These are phyloP conservation scores for Hemiscyllium ocellatum DNA, from an alignment of 2,113 vertebrate genomes.

Conservation along the genomic window DNA sequence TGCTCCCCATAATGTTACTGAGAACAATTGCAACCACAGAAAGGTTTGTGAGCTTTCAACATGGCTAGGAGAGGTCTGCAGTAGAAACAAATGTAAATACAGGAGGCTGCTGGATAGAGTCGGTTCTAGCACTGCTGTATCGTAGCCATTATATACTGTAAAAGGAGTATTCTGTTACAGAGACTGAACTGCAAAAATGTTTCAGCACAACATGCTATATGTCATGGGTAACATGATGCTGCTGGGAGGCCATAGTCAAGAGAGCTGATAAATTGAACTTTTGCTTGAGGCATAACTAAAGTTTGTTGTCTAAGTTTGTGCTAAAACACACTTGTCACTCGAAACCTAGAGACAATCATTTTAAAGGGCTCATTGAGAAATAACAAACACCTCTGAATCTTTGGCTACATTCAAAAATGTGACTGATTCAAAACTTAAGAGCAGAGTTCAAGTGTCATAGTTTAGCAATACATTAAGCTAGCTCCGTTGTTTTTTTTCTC, in stretches of 20 bases:
- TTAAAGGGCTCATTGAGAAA: constrained; percentile 29
- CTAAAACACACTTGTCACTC: constrained; percentile 20
- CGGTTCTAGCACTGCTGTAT: too few species aligned
- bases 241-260: not conserved
- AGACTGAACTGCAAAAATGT: not conserved
- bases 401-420: constrained; percentile 26
- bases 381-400: constrained; percentile 33
- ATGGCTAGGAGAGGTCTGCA: not conserved
- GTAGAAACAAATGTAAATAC: not conserved
- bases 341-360: not conserved
- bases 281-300: not conserved
- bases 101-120: not conserved
- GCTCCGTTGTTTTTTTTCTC: not conserved
- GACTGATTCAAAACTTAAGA: not conserved
- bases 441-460: constrained; percentile 15
- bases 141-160: not conserved
- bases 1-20: not conserved
- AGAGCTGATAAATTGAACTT: not conserved
- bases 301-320: constrained; percentile 3
- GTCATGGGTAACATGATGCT: not conserved
- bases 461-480: not conserved
- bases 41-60: not conserved
- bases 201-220: not conserved
- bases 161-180: not conserved
- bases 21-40: not conserved